phyloP scores from a whole-genome alignment of 2,888 invertebrate species.

The Agonopterix arenella region DNA sequence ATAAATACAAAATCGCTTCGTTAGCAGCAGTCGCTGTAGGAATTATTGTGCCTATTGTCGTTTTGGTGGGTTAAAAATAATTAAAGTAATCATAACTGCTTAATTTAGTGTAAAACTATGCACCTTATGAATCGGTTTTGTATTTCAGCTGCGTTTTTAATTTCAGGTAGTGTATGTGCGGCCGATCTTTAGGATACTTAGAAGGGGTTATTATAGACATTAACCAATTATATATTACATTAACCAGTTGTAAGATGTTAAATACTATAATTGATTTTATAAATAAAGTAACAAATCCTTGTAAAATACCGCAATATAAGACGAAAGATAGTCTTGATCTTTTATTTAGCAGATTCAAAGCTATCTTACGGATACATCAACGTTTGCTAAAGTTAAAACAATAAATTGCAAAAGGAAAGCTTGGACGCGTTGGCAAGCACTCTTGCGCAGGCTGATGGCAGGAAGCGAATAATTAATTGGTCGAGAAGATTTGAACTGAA shows the following conservation, averaged over 20 bases:
- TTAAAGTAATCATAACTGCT: background rate
- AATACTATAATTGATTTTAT: too few species aligned
- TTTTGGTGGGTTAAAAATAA: conserved; percentile 35
- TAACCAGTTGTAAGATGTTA: too few species aligned
- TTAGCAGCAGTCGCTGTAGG: conserved; percentile 51
- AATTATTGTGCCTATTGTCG: conserved; percentile 49
- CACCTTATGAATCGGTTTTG: conserved; percentile 2
- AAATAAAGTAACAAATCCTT: too few species aligned
- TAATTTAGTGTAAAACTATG: conserved; percentile 1
- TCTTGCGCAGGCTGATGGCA: conserved; percentile 6
- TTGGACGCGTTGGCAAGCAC: background rate
- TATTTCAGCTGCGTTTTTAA: conserved; percentile 8
- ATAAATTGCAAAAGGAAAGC: conserved; percentile 8
- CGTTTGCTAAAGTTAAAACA: background rate
- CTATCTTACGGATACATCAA: background rate
- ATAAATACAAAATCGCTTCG: conserved; percentile 60
- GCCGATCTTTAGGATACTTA: too few species aligned
- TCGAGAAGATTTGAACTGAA: conserved; percentile 12
- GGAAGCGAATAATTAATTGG: conserved; percentile 22
- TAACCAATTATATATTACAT: too few species aligned
- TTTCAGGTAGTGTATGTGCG: conserved; percentile 9
- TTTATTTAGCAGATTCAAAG: background rate
- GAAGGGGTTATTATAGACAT: too few species aligned
- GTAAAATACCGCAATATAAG: too few species aligned
- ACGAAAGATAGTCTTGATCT: background rate